These are phyloP conservation scores for Drosophila lacteicornis DNA, from an alignment of 1,140 invertebrate species.

Conservation along the genomic window DNA sequence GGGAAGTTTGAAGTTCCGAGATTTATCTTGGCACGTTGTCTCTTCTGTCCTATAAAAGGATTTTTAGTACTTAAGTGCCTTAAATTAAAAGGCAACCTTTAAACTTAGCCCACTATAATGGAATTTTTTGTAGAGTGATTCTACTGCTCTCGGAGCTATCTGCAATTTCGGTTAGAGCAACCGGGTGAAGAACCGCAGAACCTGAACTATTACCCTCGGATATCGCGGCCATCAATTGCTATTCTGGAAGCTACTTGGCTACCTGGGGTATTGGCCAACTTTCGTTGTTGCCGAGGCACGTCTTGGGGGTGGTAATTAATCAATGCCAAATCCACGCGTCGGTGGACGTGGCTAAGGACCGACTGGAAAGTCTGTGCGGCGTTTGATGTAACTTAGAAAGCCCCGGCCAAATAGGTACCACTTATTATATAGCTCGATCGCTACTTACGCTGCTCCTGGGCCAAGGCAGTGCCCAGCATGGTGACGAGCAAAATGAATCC, in stretches of 20 bases:
- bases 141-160: background rate
- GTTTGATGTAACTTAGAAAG: conserved; percentile 60
- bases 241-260: conserved; percentile 17
- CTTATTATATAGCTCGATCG: conserved; percentile 11
- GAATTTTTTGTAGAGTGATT: conserved; percentile 5
- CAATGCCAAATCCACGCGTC: conserved; percentile 27
- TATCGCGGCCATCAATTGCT: conserved; percentile 14
- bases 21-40: conserved; percentile 3
- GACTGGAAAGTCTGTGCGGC: conserved; percentile 35
- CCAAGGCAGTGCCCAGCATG: conserved; percentile 50
- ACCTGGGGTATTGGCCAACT: conserved; percentile 17
- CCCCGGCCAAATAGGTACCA: conserved; percentile 2
- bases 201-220: conserved; percentile 30
- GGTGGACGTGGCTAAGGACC: conserved; percentile 41
- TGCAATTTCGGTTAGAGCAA: background rate
- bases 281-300: conserved; percentile 54
- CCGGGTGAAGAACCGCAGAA: conserved; percentile 19
- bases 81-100: background rate
- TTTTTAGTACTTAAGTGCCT: background rate
- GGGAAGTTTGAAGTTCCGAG: background rate
- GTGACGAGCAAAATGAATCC: conserved; percentile 61
- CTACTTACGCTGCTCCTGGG: conserved; percentile 74
- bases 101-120: background rate
- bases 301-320: conserved; percentile 43
- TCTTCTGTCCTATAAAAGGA: background rate